A percentile compares a stretch with the other conserved stretches of the same genome.
Evolutionary conservation across 2,113 vertebrate genomes (phyloP).

Genomic region (Falcunculus frontatus): DNA sequence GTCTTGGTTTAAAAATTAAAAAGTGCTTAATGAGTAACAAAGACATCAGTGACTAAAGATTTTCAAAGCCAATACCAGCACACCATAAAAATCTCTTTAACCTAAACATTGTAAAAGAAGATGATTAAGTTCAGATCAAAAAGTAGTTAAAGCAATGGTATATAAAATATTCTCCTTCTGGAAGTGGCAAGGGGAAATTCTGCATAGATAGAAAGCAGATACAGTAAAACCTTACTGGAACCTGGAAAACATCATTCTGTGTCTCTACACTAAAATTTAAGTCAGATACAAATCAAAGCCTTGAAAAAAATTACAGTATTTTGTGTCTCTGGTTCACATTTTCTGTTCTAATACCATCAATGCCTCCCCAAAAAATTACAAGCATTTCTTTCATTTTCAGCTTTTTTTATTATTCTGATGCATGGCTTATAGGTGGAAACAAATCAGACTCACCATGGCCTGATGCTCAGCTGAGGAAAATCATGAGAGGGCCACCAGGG

Average conservation of each 20-base stretch:
- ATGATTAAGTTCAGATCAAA: slow-evolving; percentile 18
- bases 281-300: not conserved
- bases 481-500: not conserved
- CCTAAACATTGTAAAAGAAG: slow-evolving; percentile 27
- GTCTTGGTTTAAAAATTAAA: slow-evolving; percentile 38
- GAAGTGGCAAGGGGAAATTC: not conserved
- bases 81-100: slow-evolving; percentile 16
- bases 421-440: not conserved
- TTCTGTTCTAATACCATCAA: not conserved
- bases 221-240: not conserved
- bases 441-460: not conserved
- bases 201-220: not conserved
- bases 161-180: slow-evolving; percentile 17
- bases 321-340: not conserved
- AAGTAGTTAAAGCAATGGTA: slow-evolving; percentile 4
- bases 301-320: not conserved
- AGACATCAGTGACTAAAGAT: not conserved
- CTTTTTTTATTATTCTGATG: not conserved
- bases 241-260: not conserved
- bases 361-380: not conserved
- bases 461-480: not conserved
- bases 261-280: not conserved
- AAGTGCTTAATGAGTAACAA: slow-evolving; percentile 21
- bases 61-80: slow-evolving; percentile 45
- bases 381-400: not conserved